Conservation (phyloP, 2,888 invertebrate genomes). For the Tipula lateralis region DNA sequence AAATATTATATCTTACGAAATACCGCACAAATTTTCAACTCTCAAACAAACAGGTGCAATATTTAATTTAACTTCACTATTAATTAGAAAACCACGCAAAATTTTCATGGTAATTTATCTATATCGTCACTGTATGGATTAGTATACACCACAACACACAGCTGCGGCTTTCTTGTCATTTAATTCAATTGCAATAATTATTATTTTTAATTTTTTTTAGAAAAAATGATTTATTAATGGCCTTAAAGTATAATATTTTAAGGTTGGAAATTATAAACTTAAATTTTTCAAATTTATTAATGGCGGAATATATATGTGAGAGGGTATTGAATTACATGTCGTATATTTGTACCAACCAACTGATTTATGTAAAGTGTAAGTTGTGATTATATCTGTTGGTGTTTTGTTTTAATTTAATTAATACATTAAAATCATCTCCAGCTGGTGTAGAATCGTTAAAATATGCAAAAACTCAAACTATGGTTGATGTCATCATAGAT, state of each 20-base stretch:
- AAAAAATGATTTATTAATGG: background rate
- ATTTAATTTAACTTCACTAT: background rate
- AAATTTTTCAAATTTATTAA: background rate
- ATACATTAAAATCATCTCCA: too few species aligned
- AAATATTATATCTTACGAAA: background rate
- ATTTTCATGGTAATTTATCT: background rate
- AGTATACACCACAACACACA: background rate
- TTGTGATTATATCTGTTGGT: too few species aligned
- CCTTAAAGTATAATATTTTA: background rate
- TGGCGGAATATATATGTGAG: background rate
- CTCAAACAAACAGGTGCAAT: background rate
- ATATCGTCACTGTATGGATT: background rate
- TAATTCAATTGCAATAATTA: background rate
- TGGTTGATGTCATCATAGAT: too few species aligned
- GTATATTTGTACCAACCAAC: background rate
- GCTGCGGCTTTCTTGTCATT: background rate
- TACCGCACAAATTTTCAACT: background rate
- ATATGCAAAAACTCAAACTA: too few species aligned
- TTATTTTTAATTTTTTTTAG: background rate
- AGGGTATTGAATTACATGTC: background rate
- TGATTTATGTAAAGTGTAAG: background rate
- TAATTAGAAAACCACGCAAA: conserved; percentile 24
- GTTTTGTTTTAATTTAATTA: too few species aligned
- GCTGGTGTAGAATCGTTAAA: too few species aligned
- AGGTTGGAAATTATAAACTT: background rate